phyloP scores from a whole-genome alignment of 2,113 vertebrate species.

The Semnopithecus entellus region DNA sequence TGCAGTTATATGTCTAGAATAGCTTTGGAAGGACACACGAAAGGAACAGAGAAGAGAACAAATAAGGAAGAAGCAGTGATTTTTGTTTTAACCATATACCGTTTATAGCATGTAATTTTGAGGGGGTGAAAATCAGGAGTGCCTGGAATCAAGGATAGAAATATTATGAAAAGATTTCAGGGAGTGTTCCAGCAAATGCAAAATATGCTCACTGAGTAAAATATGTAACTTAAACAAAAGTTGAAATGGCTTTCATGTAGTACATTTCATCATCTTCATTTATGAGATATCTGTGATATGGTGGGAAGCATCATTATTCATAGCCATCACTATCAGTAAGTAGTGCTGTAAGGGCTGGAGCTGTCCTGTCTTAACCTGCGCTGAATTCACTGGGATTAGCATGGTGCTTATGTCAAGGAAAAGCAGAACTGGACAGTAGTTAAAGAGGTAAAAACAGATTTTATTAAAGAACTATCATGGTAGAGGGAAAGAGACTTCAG shows the following conservation, averaged over 20 bases:
- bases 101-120: background rate
- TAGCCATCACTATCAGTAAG: background rate
- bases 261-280: background rate
- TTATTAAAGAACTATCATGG: background rate
- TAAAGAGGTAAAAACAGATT: background rate
- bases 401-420: background rate
- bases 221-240: background rate
- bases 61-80: background rate
- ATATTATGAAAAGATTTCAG: slow-evolving; percentile 28
- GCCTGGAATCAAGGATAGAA: background rate
- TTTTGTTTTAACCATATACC: background rate
- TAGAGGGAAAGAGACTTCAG: background rate
- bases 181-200: background rate
- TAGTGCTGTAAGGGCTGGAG: background rate
- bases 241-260: background rate
- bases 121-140: background rate
- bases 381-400: background rate
- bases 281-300: background rate
- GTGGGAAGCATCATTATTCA: background rate
- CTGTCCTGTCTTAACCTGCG: background rate
- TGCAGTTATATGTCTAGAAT: background rate
- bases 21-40: background rate
- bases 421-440: background rate
- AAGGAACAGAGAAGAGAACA: background rate
- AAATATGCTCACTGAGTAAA: background rate